Evolutionary conservation across 2,113 vertebrate genomes (phyloP), one percentile per base, ranked within the genome.

Genomic region (Hippocampus zosterae): DNA sequence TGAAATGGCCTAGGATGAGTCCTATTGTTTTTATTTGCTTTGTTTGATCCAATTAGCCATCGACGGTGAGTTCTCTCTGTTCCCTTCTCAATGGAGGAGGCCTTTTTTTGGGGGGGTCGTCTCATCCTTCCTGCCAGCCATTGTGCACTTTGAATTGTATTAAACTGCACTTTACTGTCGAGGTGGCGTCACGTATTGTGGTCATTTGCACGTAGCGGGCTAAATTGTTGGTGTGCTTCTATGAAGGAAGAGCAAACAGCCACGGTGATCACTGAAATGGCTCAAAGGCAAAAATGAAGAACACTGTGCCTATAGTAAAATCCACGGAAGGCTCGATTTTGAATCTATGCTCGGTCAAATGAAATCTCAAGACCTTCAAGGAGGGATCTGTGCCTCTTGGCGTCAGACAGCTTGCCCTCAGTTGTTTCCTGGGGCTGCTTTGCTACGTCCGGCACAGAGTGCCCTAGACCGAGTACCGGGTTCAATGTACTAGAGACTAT

Each of bases 1-100:
- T 41, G 13, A 46, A 67, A 42, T 46, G n/a, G 23, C 63, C 5
- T 5, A 18, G 13, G 5, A 52, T 37, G n/a, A 55, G 23, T 29
- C 21, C 57, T 21, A 69, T 77, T 46, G 3, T 59, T 42, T 55
- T 88, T 85, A 68, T 63, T 66, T 70, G 70, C 46, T 65, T 61
- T 53, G 55, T 71, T 15, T 66, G 55, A 10, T 29, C 68, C 66
- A 69, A 75, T 83, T 78, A 73, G 27, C 69, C 69, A 57, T 50
- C 60, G 66, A 44, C 37, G n/a, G 41, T 44, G 40, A 2, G 40
- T 44, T 42, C 48, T 41, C 3, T 10, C 3, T 68, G 12, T 50
- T 33, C 66, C 55, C 25, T n/a, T 65, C 18, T 75, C 44, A 27
- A 5, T 65, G 46, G 16, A 7, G 8, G n/a, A 41, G 53, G 3